Evolutionary conservation across 2,888 invertebrate genomes (phyloP).

Genomic region (Pollenia amentaria): DNA sequence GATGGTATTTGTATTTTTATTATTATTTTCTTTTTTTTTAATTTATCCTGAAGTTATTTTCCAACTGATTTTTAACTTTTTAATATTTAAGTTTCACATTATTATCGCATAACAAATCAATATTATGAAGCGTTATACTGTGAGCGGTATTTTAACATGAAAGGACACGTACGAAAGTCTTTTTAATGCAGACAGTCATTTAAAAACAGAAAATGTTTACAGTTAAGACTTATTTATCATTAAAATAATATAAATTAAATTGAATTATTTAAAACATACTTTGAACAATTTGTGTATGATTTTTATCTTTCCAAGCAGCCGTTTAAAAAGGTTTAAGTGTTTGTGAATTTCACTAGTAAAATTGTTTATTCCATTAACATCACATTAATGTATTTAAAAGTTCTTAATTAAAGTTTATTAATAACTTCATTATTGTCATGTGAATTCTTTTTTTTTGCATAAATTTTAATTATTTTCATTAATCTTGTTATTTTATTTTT

Average conservation of each 20-base stretch:
- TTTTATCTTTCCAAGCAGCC: not conserved
- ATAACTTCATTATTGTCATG: conserved; percentile 72
- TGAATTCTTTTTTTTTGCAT: conserved; percentile 35
- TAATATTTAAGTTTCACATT: conserved; percentile 42
- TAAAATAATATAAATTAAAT: too few species aligned
- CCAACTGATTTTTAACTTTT: conserved; percentile 5
- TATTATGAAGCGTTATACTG: conserved; percentile 15
- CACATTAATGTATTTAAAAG: conserved; percentile 64
- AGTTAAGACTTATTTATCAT: not conserved
- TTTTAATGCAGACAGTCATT: not conserved
- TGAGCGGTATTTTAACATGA: conserved; percentile 18
- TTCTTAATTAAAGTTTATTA: conserved; percentile 71
- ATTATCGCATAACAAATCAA: conserved; percentile 68
- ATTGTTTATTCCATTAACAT: conserved; percentile 54
- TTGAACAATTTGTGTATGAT: too few species aligned
- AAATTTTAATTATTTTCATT: not conserved
- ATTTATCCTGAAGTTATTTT: conserved; percentile 38
- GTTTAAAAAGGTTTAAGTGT: not conserved
- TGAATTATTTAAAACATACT: too few species aligned
- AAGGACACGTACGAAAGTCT: conserved; percentile 27
- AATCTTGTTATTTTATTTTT: too few species aligned
- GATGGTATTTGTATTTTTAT: conserved; percentile 50
- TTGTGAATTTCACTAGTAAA: not conserved
- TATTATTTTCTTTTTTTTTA: conserved; percentile 47
- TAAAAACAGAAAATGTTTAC: not conserved